Base-by-base conservation (phyloP, 1,140 invertebrate species). In the Listronotus bonariensis region DNA sequence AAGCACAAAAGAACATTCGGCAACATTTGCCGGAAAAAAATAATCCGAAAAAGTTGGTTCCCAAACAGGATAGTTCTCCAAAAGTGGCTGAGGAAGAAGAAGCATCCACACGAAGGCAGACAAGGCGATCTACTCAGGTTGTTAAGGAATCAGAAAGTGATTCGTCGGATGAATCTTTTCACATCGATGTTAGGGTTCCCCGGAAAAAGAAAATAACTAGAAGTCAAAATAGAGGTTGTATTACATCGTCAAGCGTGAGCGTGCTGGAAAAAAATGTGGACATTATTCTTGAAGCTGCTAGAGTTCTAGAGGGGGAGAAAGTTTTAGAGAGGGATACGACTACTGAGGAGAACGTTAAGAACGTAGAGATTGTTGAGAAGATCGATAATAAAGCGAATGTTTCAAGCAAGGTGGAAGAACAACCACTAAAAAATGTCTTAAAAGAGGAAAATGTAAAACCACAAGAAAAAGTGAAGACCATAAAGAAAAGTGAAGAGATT, bases 121-220 rank as follows among this genome's bases (percentile, higher is more conserved):
- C 70, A 7, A 55, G 72, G 54, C 55, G 63, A 26, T 62, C 52
- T 15, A 54, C 49, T 11, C 69, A 69, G 40, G 36, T 20, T 32
- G 32, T 49, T 26, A 60, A 65, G 53, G 31, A 59, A n/a, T 32
- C 42, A 12, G 65, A 68, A n/a, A 58, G 36, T 65, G 57, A 70
- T 48, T 72, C 70, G 49, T 71, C 69, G 7, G 74, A 74, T 49
- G 71, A 72, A 54, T 70, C 69, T 9, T 72, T 73, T 41, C 69
- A 62, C 45, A 52, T 68, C 15, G 68, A 73, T 42, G 46, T 71
- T 7, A 69, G 54, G 49, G 55, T 72, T 26, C 65, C 71, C 7
- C 62, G 67, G 38, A 70, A 73, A 56, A 73, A 71, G 42, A 61
- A 72, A 68, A 42, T 62, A 10, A 74, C 73, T 7, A 67, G 70